Percentiles rank a stretch among this genome's conserved stretches.
Evolutionary conservation across 2,113 vertebrate species (phyloP).

Genomic region (Charadrius vociferus): DNA sequence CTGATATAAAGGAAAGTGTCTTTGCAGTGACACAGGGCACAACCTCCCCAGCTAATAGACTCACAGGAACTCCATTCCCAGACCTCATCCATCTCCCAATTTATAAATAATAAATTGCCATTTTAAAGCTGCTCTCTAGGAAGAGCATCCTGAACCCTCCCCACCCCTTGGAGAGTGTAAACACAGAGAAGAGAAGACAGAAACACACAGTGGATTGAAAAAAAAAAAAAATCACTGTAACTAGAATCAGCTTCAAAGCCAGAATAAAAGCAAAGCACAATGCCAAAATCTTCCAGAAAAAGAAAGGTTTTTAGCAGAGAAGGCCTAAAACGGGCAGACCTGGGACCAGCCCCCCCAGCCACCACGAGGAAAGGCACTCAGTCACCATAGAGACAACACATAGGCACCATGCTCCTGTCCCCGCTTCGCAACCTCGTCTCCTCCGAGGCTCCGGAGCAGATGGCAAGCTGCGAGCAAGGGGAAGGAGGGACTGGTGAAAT

Average conservation of each 20-base stretch:
- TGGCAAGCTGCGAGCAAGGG: conserved; percentile 19
- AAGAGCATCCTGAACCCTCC: not conserved
- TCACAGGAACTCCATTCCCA: not conserved
- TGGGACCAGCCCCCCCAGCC: not conserved
- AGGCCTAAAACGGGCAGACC: not conserved
- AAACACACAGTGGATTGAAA: not conserved
- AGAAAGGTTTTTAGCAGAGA: not conserved
- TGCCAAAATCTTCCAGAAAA: not conserved
- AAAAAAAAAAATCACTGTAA: not conserved
- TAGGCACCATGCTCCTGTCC: not conserved
- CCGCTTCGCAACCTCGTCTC: not conserved
- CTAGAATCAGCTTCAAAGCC: not conserved
- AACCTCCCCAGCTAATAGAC: conserved; percentile 46
- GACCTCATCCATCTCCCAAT: not conserved
- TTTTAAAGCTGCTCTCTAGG: conserved; percentile 14
- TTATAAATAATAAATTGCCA: conserved; percentile 45
- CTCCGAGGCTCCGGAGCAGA: not conserved
- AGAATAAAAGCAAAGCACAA: not conserved
- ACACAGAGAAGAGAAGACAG: not conserved
- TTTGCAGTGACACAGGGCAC: conserved; percentile 16
- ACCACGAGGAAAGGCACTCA: not conserved
- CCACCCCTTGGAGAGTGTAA: not conserved
- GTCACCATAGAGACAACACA: conserved; percentile 47
- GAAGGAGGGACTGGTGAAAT: conserved; percentile 28
- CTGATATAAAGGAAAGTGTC: not conserved